These are phyloP conservation scores for Chionomys nivalis DNA, from an alignment of 2,113 vertebrate species.

Conservation along the genomic window DNA sequence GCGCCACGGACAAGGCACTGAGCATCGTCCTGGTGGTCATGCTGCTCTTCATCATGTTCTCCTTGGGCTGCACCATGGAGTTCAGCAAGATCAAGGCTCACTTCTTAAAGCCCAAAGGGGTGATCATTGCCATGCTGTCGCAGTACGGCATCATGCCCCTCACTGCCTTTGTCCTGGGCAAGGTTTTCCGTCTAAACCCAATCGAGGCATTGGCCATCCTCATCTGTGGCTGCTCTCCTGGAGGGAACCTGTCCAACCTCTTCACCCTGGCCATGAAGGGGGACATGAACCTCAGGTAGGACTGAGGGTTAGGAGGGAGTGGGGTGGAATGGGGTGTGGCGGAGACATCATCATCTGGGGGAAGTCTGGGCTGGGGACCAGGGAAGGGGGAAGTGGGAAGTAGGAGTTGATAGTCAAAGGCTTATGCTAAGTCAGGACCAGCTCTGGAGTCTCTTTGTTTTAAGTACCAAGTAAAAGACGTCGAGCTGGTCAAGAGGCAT, in stretches of 20 bases:
- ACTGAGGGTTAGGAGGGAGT: not conserved
- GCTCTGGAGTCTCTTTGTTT: not conserved
- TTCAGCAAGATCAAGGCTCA: slow-evolving; percentile 89
- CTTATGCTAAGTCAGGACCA: not conserved
- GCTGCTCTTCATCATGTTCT: slow-evolving; percentile 87
- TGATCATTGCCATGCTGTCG: slow-evolving; percentile 86
- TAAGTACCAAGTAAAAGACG: not conserved
- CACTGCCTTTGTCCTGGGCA: slow-evolving; percentile 87
- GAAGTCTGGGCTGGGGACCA: not conserved
- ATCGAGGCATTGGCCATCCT: slow-evolving; percentile 89
- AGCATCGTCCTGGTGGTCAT: slow-evolving; percentile 78
- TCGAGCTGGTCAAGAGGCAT: not conserved
- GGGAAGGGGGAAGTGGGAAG: not conserved
- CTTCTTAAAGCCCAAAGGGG: slow-evolving; percentile 88
- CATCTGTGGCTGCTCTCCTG: slow-evolving; percentile 92
- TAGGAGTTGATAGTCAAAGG: not conserved
- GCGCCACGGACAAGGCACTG: slow-evolving; percentile 80
- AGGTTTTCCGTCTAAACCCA: slow-evolving; percentile 83
- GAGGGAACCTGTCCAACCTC: slow-evolving; percentile 90
- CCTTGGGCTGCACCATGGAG: slow-evolving; percentile 91
- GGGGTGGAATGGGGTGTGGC: accelerated
- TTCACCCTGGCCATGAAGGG: slow-evolving; percentile 88
- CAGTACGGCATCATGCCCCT: slow-evolving; percentile 94
- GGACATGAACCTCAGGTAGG: slow-evolving; percentile 94
- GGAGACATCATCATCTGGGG: not conserved